Conservation (phyloP, 2,113 vertebrate species). For the Urocynchramus pylzowi region DNA sequence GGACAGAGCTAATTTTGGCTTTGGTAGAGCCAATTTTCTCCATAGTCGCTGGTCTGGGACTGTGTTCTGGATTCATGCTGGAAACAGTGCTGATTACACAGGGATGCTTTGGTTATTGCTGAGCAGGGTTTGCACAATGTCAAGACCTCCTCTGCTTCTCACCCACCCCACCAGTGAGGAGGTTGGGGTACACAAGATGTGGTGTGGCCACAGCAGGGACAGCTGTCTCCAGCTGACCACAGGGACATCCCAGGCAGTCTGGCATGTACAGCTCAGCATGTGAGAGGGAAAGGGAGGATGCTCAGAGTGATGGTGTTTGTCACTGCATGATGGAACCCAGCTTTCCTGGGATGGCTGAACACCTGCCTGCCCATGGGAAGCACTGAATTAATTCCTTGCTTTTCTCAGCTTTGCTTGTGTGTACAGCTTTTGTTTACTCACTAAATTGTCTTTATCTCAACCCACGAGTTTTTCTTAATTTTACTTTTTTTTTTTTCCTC, state of each 20-base stretch:
- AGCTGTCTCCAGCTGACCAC: not conserved
- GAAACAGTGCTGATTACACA: not conserved
- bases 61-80: not conserved
- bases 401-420: not conserved
- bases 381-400: not conserved
- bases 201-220: not conserved
- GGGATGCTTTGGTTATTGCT: not conserved
- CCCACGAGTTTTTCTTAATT: fast-evolving
- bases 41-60: not conserved
- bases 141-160: not conserved
- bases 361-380: not conserved
- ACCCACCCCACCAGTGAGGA: not conserved
- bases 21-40: not conserved
- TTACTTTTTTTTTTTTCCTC: not conserved
- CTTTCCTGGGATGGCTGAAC: not conserved
- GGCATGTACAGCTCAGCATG: not conserved
- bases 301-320: not conserved
- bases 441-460: not conserved
- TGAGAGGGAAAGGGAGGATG: not conserved
- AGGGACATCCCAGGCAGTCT: not conserved
- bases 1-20: not conserved
- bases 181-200: not conserved
- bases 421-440: not conserved
- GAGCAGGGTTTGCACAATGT: not conserved
- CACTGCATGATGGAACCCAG: not conserved